Evolutionary conservation across 2,113 vertebrate species (phyloP).

Genomic region (Eolophus roseicapilla): DNA sequence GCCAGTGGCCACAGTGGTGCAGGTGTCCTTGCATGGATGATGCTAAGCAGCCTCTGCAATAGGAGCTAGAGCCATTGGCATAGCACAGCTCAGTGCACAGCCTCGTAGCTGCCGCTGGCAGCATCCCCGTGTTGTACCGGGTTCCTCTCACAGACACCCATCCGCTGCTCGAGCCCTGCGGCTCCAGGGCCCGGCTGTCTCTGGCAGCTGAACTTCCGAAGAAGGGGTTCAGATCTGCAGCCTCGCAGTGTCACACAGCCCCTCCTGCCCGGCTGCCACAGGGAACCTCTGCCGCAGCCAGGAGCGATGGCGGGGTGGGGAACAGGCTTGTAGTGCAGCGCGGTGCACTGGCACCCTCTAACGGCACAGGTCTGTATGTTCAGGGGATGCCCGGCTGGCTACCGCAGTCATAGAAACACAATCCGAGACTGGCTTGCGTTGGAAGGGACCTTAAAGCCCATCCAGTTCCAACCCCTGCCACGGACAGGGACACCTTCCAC

Average conservation of each 20-base stretch:
- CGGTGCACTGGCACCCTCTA: constrained; percentile 26
- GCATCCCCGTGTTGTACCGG: fast-evolving
- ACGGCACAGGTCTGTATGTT: neutral
- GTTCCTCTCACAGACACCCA: neutral
- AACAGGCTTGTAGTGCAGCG: neutral
- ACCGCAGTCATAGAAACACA: too few species aligned
- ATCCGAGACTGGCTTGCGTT: neutral
- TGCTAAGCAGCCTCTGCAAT: neutral
- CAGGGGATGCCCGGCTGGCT: fast-evolving
- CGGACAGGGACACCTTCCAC: neutral
- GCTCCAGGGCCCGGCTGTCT: neutral
- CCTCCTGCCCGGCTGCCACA: neutral
- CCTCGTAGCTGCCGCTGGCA: neutral
- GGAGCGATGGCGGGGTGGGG: neutral
- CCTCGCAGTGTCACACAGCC: fast-evolving
- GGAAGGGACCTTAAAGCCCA: neutral
- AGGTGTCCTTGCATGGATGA: neutral
- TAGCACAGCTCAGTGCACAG: neutral
- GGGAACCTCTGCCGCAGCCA: neutral
- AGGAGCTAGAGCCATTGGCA: neutral
- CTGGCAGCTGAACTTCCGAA: neutral
- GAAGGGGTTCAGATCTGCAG: neutral
- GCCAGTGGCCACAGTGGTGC: too few species aligned
- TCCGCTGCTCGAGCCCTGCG: neutral
- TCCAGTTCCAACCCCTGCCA: too few species aligned